Evolutionary conservation across 1,140 invertebrate species (phyloP).

Genomic region (Goniozus legneri): DNA sequence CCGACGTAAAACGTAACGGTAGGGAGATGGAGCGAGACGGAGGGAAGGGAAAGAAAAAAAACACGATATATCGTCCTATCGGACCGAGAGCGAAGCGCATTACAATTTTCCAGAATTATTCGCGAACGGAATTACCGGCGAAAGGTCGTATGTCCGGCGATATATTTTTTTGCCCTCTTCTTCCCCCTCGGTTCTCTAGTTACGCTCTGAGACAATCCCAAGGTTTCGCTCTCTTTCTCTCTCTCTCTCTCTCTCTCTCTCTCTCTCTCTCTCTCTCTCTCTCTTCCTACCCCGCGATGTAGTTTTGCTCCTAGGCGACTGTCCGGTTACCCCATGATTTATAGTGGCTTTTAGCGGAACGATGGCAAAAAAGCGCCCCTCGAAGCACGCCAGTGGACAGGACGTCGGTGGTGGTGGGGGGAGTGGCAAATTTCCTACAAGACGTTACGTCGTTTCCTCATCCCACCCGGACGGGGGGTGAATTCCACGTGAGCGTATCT

Average conservation of each 20-base stretch:
- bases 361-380: conserved; percentile 39
- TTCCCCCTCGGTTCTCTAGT: conserved; percentile 13
- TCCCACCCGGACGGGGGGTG: background rate
- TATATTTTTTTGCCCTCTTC: conserved; percentile 20
- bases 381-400: background rate
- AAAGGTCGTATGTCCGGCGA: conserved; percentile 12
- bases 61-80: background rate
- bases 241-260: conserved; percentile 39
- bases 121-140: no score
- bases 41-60: no score
- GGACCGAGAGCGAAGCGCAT: background rate
- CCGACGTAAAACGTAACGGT: no score
- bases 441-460: conserved; percentile 11
- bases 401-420: no score
- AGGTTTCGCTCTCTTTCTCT: conserved; percentile 39
- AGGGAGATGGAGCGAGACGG: no score
- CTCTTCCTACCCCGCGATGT: no score
- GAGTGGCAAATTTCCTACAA: conserved; percentile 18
- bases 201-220: conserved; percentile 21
- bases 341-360: conserved; percentile 50
- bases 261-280: no score
- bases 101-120: no score
- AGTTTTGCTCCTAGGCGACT: no score
- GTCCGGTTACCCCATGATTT: conserved; percentile 48
- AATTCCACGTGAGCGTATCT: conserved; percentile 18